phyloP scores from a whole-genome alignment of 2,888 invertebrate species.

The Tenthredo livida region DNA sequence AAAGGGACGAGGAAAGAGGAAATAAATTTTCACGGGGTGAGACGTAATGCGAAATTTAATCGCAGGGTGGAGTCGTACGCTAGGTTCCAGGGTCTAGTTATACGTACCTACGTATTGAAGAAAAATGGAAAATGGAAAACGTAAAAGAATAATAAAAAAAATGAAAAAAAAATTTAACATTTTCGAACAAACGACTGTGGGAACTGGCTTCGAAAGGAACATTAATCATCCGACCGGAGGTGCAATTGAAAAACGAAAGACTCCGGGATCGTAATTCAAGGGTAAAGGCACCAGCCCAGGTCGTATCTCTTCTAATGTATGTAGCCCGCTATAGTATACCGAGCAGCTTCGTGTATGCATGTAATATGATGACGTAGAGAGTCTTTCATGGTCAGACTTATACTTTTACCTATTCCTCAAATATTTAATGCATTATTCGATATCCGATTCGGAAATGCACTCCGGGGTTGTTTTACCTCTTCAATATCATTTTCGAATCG shows the following conservation, averaged over 20 bases:
- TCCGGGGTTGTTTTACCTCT: no score
- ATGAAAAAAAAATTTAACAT: conserved; percentile 2
- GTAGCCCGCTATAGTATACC: background rate
- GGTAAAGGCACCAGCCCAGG: conserved; percentile 31
- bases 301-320: conserved; percentile 48
- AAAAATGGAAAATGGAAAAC: background rate
- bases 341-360: no score
- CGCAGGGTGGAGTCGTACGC: no score
- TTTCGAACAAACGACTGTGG: conserved; percentile 35
- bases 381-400: conserved; percentile 20
- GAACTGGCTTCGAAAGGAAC: conserved; percentile 37
- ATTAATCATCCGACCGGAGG: conserved; percentile 43
- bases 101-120: background rate
- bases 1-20: no score
- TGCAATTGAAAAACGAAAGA: conserved; percentile 52
- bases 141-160: background rate
- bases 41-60: no score
- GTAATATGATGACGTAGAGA: background rate
- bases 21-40: no score
- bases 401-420: background rate
- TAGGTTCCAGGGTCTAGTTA: no score
- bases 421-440: conserved; percentile 2
- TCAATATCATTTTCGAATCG: no score
- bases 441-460: background rate
- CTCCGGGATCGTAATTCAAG: conserved; percentile 48